Base-by-base conservation (phyloP, 2,797 vertebrate genomes). In the Sus cebifrons region DNA sequence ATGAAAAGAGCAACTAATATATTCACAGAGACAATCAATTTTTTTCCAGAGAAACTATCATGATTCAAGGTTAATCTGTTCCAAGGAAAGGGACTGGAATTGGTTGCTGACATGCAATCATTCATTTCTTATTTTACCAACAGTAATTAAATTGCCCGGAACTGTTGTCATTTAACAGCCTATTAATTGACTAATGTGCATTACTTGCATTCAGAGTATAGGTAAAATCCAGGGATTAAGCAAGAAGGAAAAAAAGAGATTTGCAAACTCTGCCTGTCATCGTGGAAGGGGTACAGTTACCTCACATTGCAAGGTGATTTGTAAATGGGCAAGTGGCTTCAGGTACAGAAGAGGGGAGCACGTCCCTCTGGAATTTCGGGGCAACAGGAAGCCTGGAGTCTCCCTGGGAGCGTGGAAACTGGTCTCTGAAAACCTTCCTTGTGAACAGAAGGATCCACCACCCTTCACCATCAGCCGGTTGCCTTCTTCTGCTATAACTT, bases 141-240 rank as follows among this genome's bases (percentile, higher is more conserved):
- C 98, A 99, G 99, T 99, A 99, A 99, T 99, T 99, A 99, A 99
- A 99, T 99, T 99, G 99, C 99, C 99, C 96, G 99, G 99, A 99
- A 99, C 99, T 99, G 98, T 99, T 99, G 99, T 99, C 99, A 99
- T 99, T 99, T 99, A 99, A 99, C 99, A 99, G 99, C 97, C 99
- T 99, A 99, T 99, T 99, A 99, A 99, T 99, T 99, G 99, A 99
- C 99, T 99, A 99, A 99, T 99, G 99, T 99, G 99, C 99, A 98
- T 99, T 98, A 98, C 99, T 98, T 98, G 94, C 97, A 98, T 67
- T 77, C 97, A 98, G 98, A 98, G 98, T 98, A 99, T 99, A 99
- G 99, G 99, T 99, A 99, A 98, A 99, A 99, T 99, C 98, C 98
- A 97, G 98, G 98, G 99, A 98, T 99, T 99, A 98, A 93, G 91